Evolutionary conservation across 2,888 invertebrate species (phyloP).

Genomic region (Sclerodermus sp.): DNA sequence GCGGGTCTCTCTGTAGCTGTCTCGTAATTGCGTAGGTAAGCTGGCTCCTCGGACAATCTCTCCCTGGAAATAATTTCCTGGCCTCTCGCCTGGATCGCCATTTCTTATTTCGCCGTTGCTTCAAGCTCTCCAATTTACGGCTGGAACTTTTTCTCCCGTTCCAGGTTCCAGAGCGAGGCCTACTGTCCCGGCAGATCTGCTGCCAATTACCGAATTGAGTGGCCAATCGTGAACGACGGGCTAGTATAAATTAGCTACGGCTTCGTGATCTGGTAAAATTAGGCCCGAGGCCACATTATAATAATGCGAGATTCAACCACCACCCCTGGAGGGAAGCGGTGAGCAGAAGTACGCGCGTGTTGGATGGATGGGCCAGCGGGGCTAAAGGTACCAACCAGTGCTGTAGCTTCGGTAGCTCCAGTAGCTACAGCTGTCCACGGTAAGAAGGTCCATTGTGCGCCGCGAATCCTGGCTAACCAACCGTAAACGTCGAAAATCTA

Average conservation of each 20-base stretch:
- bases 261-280: slow-evolving; percentile 47
- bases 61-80: too few relatives aligned
- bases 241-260: slow-evolving; percentile 43
- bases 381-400: background rate
- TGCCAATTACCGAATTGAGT: slow-evolving; percentile 18
- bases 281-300: slow-evolving; percentile 45
- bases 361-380: background rate
- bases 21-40: too few relatives aligned
- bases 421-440: slow-evolving; percentile 32
- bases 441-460: slow-evolving; percentile 30
- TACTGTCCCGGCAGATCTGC: slow-evolving; percentile 4
- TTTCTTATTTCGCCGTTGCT: too few relatives aligned
- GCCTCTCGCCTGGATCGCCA: too few relatives aligned
- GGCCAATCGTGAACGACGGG: slow-evolving; percentile 4
- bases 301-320: slow-evolving; percentile 41
- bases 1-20: too few relatives aligned
- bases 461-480: slow-evolving; percentile 43
- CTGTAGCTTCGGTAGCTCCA: slow-evolving; percentile 14
- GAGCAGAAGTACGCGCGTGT: background rate
- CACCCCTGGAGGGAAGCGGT: too few relatives aligned
- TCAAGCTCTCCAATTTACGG: too few relatives aligned
- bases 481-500: slow-evolving; percentile 54
- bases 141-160: too few relatives aligned
- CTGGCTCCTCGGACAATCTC: too few relatives aligned
- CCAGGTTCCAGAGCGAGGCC: background rate